These are phyloP conservation scores for Gisinianus flammeolus DNA, from an alignment of 2,888 invertebrate species.

Conservation along the genomic window DNA sequence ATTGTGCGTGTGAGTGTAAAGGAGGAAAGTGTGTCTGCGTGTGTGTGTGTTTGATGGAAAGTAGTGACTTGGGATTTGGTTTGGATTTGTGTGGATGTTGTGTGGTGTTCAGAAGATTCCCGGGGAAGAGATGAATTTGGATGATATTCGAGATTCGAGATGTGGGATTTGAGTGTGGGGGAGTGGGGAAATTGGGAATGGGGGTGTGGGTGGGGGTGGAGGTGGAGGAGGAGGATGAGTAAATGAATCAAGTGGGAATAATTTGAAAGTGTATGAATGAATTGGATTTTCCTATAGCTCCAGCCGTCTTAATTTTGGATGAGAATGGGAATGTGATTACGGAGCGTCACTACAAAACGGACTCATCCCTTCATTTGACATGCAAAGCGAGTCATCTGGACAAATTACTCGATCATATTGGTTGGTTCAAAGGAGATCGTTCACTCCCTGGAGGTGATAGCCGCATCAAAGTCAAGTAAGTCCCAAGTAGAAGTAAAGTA, in stretches of 20 bases:
- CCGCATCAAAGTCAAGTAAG: slow-evolving; percentile 59
- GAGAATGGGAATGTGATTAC: slow-evolving; percentile 68
- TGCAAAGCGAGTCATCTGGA: slow-evolving; percentile 57
- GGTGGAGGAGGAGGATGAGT: slow-evolving; percentile 10
- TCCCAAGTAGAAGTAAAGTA: background rate
- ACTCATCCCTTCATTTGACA: slow-evolving; percentile 58
- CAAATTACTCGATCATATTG: slow-evolving; percentile 50
- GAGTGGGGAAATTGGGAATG: background rate
- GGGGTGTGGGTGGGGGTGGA: background rate
- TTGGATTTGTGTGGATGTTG: background rate
- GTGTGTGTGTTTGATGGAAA: background rate
- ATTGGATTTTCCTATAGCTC: slow-evolving; percentile 64
- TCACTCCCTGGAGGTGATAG: slow-evolving; percentile 56
- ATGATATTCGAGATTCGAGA: background rate
- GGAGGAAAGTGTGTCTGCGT: background rate
- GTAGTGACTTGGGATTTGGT: background rate
- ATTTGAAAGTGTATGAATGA: slow-evolving; percentile 36
- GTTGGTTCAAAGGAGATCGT: slow-evolving; percentile 57
- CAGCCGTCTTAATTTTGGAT: slow-evolving; percentile 68
- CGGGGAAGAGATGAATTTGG: slow-evolving; percentile 9
- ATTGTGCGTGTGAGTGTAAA: background rate
- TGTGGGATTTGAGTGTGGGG: too few relatives aligned
- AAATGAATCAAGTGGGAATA: slow-evolving; percentile 49
- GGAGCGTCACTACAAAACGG: slow-evolving; percentile 67
- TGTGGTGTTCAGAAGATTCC: background rate